Evolutionary conservation across 2,888 invertebrate genomes (phyloP).

Genomic region (Drosophila robusta): DNA sequence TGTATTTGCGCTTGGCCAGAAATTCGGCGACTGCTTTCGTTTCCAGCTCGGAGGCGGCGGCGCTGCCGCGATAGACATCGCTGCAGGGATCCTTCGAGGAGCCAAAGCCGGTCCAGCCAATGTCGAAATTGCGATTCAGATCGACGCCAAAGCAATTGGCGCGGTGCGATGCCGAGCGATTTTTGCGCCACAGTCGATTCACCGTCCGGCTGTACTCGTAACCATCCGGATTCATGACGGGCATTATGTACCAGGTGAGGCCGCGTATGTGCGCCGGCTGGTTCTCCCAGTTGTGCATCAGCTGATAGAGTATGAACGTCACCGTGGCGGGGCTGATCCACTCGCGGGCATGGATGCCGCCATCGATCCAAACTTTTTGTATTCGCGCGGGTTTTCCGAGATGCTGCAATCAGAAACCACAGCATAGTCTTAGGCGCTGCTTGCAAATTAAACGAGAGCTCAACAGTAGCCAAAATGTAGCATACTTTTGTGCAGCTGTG

Average conservation of each 20-base stretch:
- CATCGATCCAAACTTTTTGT: slow-evolving; percentile 90
- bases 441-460: not conserved
- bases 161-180: slow-evolving; percentile 86
- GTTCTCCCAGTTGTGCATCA: slow-evolving; percentile 88
- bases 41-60: slow-evolving; percentile 94
- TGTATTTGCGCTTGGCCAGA: slow-evolving; percentile 85
- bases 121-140: slow-evolving; percentile 94
- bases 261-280: slow-evolving; percentile 89
- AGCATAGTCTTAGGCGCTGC: slow-evolving; percentile 21
- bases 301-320: slow-evolving; percentile 90
- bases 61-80: slow-evolving; percentile 91
- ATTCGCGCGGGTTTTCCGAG: slow-evolving; percentile 88
- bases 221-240: slow-evolving; percentile 93
- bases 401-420: slow-evolving; percentile 85
- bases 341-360: slow-evolving; percentile 94
- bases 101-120: slow-evolving; percentile 93
- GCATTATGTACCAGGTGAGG: slow-evolving; percentile 92
- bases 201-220: slow-evolving; percentile 92
- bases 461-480: not conserved
- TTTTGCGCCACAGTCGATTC: slow-evolving; percentile 94
- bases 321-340: slow-evolving; percentile 94
- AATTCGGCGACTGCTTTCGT: slow-evolving; percentile 88
- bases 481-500: not conserved
- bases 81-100: slow-evolving; percentile 88
- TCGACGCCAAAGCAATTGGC: slow-evolving; percentile 90